Base-by-base conservation (phyloP, 2,888 invertebrate species). In the Ditula angustiorana region DNA sequence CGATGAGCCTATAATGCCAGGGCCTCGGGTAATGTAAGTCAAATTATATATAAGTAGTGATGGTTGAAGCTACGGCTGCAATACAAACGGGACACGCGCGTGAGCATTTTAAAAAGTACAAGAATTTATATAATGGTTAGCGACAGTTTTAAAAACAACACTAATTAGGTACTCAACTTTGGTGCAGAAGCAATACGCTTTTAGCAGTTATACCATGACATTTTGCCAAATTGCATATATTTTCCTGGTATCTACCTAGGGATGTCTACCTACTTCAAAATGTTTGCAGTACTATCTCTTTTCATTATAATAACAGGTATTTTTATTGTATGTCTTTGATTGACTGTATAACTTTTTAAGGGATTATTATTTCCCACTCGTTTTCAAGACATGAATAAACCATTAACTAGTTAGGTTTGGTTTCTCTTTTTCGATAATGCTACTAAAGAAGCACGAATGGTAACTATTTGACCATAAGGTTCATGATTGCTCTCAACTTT, bases 1-100 rank as follows among this genome's bases (percentile, higher is more conserved):
- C 8, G 10, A 19, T 41, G 19, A 19, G 10, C 8, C 2, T 19
- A n/a, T 19, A 10, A 41, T 10, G 41, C 41, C 19, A 37, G 7
- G 41, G 41, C 41, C 41, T 41, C 21, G 21, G 19, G 35, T 53
- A 53, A 35, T 33, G 3, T 53, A 35, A 53, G 53, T 53, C 33
- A 35, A 53, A 24, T 52, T 33, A 35, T 41, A 37, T 35, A 8
- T 2, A 8, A 30, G 10, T 53, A 53, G 53, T 35, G 23, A 35
- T 53, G 53, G 53, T 53, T 35, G 33, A 19, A 21, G 13, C 21
- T 35, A 35, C 2, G 21, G n/a, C n/a, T 21, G 11, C 23, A 19
- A 11, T 26, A 49, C 26, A 10, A 16, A 28, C 16, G 4, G 5
- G 0, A 13, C 35, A 35, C 35, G 13, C 5, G 5, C 13, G 35